Base-by-base conservation (phyloP, 1,140 invertebrate genomes). In the Odontomachus brunneus region DNA sequence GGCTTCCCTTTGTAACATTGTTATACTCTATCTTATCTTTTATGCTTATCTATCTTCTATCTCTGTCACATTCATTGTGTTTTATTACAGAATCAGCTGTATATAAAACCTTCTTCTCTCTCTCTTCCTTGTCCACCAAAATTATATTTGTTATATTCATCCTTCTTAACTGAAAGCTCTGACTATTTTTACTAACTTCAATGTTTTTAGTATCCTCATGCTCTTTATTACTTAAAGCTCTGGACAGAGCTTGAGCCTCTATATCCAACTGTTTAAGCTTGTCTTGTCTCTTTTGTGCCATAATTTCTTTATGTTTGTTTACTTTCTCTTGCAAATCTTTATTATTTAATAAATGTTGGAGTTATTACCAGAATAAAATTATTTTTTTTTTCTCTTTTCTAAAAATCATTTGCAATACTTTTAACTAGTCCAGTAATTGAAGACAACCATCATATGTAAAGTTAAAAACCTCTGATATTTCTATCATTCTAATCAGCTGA, bases 341-440 rank as follows among this genome's bases (percentile, higher is more conserved):
- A 2, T 83, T 5, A 17, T 24, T 71, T 33, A 60, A 55, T 55
- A n/a, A n/a, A n/a, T n/a, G n/a, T n/a, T n/a, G n/a, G n/a, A n/a
- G n/a, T n/a, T n/a, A n/a, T n/a, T n/a, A n/a, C n/a, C n/a, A n/a
- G n/a, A n/a, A n/a, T 92, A 33, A 33, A 33, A 33, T 14, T 86
- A 80, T 44, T 90, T 87, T 85, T 11, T 86, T 33, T 4, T 83
- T 72, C n/a, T n/a, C n/a, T n/a, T n/a, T n/a, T n/a, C n/a, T n/a
- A n/a, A n/a, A 12, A 73, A 92, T 90, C 85, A 91, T 91, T 85
- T 92, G 93, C 48, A 91, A 91, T 81, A 92, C 92, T 90, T 89
- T 92, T n/a, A 92, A 86, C 60, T 92, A 92, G 63, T 91, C 92
- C 76, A 91, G 11, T 0, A 93, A 75, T 17, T 89, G 89, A 24